Evolutionary conservation across 2,888 invertebrate genomes (phyloP), one percentile per base, ranked within the genome.

Genomic region (Hemaris fuciformis): DNA sequence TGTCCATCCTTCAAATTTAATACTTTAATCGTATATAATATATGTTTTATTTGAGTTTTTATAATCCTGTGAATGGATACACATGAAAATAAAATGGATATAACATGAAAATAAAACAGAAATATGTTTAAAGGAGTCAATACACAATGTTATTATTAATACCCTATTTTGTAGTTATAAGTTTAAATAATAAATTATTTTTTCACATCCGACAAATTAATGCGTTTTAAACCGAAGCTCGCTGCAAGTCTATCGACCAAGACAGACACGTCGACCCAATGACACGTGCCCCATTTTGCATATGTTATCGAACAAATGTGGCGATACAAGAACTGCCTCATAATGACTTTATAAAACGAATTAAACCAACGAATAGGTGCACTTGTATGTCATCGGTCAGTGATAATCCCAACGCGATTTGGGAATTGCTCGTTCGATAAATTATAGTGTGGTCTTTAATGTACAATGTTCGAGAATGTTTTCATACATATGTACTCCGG

Each of bases 341-440:
- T 57, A 8, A 57, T 41, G 38, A 41, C 41, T 20, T 31, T 57
- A 53, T 46, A 53, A 48, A 48, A 53, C 18, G 31, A 53, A 53
- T 15, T 31, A 27, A 53, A 31, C 25, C 7, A 7, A 13, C 18
- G 27, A 53, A 53, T 53, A 69, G 69, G 64, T 76, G 77, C 85
- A 86, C 82, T 87, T 87, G 84, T 87, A 85, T 82, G 87, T 83
- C 85, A 87, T 87, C 88, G 74, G 70, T 58, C 60, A 66, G 62
- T 61, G 64, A 62, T 65, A 61, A 68, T 67, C 67, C 62, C 62
- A 34, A 10, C 13, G 6, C 41, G 15, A 61, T 22, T 60, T 48
- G 53, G 27, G 27, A 31, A 53, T 53, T 8, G 18, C 15, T 27
- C 53, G 31, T 20, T 27, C 53, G 31, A 27, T 27, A 0, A 4